Conservation (phyloP, 2,797 vertebrate genomes). For the Siniperca undulata region DNA sequence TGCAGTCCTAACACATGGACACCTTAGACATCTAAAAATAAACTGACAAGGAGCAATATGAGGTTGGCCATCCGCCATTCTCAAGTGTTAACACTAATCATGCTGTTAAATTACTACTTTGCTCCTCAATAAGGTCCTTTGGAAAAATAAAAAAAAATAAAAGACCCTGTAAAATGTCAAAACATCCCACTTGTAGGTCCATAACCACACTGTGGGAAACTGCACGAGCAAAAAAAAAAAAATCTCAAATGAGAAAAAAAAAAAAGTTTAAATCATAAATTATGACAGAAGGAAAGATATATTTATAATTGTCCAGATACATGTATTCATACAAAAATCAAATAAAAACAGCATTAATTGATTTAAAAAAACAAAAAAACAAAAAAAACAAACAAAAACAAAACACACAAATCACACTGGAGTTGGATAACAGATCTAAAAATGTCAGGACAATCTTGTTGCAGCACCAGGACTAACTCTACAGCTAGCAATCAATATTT, state of each 20-base stretch:
- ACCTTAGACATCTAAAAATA: not conserved
- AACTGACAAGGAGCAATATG: not conserved
- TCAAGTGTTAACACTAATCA: not conserved
- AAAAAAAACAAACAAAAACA: not conserved
- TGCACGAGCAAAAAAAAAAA: slow-evolving; percentile 8
- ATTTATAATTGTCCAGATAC: slow-evolving; percentile 1
- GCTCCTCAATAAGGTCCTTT: not conserved
- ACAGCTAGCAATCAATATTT: not conserved
- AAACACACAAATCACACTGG: not conserved
- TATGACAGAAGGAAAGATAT: not conserved
- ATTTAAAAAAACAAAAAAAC: not conserved
- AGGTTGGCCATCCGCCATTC: not conserved
- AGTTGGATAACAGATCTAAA: not conserved
- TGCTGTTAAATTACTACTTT: not conserved
- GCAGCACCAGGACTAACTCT: not conserved
- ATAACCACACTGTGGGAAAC: not conserved
- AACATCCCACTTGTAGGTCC: not conserved
- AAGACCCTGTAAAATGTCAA: not conserved
- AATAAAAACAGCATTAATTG: not conserved
- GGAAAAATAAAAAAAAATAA: not conserved
- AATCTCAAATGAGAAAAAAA: not conserved
- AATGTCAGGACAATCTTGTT: slow-evolving; percentile 1
- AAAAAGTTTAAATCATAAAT: not conserved
- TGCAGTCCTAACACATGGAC: not conserved
- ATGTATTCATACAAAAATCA: not conserved